A percentile compares a stretch with the other conserved stretches of the same genome.
Conservation (phyloP, 1,140 invertebrate genomes). For the Tetramorium parvispinum region DNA sequence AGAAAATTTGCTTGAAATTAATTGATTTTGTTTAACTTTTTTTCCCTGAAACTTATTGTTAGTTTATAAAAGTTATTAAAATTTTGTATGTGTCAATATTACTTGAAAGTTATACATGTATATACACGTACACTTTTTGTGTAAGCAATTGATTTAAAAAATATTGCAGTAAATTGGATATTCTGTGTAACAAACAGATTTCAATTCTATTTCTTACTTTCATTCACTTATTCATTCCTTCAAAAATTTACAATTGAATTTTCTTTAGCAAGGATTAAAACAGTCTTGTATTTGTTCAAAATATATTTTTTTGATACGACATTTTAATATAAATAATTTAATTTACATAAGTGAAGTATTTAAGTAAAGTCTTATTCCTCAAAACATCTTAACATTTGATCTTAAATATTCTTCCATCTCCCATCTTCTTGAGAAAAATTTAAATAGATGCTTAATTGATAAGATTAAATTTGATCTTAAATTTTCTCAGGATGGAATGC, state of each 20-base stretch:
- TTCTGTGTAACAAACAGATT: too few relatives aligned
- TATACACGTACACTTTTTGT: not conserved
- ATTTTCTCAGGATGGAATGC: not conserved
- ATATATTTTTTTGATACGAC: not conserved
- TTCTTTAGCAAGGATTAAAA: too few relatives aligned
- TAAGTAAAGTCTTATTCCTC: not conserved
- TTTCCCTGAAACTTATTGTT: not conserved
- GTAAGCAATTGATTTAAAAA: not conserved
- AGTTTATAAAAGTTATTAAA: not conserved
- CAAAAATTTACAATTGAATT: too few relatives aligned
- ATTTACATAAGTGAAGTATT: not conserved
- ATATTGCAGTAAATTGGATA: too few relatives aligned
- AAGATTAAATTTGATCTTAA: not conserved
- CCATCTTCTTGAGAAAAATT: too few relatives aligned
- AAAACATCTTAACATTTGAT: not conserved
- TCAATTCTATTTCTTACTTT: too few relatives aligned
- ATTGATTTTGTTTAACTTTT: not conserved
- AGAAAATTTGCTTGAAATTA: not conserved
- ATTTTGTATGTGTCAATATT: not conserved
- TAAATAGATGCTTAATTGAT: too few relatives aligned
- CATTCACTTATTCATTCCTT: too few relatives aligned
- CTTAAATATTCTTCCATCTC: not conserved
- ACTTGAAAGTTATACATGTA: not conserved
- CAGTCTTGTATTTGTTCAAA: too few relatives aligned
- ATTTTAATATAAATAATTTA: constrained; percentile 16